Evolutionary conservation across 2,113 vertebrate genomes (phyloP).

Genomic region (Chlamydotis undulata): DNA sequence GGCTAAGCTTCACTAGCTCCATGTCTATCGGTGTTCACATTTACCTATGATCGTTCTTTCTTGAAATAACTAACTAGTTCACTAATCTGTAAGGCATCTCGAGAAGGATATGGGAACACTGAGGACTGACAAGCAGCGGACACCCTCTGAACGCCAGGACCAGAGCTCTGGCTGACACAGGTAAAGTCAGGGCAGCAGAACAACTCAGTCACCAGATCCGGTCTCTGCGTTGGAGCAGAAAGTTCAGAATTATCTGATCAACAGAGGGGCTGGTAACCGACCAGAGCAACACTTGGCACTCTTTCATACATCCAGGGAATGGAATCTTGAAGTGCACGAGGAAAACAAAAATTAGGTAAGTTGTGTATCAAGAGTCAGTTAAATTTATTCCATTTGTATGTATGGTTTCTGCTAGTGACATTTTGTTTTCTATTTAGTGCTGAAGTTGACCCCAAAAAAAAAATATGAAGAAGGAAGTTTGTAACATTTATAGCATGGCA

Average conservation of each 20-base stretch:
- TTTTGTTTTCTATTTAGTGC: background rate
- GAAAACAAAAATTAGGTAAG: background rate
- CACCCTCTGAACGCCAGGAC: background rate
- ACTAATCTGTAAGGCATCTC: background rate
- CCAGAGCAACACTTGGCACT: background rate
- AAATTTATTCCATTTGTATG: background rate
- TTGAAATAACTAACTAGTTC: background rate
- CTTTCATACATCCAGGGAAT: background rate
- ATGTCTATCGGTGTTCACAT: background rate
- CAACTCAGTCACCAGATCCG: background rate
- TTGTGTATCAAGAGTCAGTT: background rate
- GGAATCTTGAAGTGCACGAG: background rate
- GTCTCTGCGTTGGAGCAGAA: background rate
- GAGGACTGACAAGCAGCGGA: background rate
- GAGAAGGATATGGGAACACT: background rate
- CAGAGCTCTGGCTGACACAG: rapidly evolving
- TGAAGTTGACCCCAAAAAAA: background rate
- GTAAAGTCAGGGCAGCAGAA: background rate
- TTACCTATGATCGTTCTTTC: background rate
- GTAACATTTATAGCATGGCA: background rate
- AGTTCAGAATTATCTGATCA: background rate
- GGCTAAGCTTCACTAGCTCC: background rate
- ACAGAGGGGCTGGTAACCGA: background rate
- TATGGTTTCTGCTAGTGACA: background rate
- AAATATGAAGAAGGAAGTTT: background rate